Evolutionary conservation across 2,113 vertebrate species (phyloP), one percentile per base, ranked within the genome.

Genomic region (Synchiropus splendidus): DNA sequence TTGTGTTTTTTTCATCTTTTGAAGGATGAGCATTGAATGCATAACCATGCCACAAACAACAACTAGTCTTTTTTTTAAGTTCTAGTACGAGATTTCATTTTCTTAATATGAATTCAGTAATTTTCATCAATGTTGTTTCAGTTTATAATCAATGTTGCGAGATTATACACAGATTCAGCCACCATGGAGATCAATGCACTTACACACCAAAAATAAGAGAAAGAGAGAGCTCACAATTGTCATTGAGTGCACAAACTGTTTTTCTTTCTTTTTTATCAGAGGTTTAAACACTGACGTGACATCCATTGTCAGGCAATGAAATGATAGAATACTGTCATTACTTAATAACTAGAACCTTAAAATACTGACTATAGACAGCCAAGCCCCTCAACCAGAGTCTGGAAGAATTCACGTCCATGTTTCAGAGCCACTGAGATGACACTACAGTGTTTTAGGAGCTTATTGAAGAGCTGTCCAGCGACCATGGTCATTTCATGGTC

Each of bases 21-120:
- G 91, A 83, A 87, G 85, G 73, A 88, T 88, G 86, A 89, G 88
- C 90, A 92, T 70, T 86, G 86, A 89, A 92, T 90, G 90, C 90
- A 89, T 90, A 90, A 89, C 87, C 95, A 98, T 98, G 95, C 93
- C 89, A 97, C 91, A 88, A 87, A 83, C 86, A 93, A 92, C 86
- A 87, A 86, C 83, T 84, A 94, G 70, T 78, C 73, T 78, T 70
- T 67, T 37, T 44, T 51, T 52, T 56, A 32, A 91, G 61, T 27
- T 27, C 66, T 88, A 89, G 84, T 88, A 92, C 86, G 88, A 87
- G 85, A 88, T 86, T 85, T 70, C 32, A 67, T 70, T 70, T 79
- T 47, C 58, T 67, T 63, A 48, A 54, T 58, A 72, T 71, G 54
- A 69, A 60, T 72, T 67, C 53, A 67, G 70, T 81, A 55, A 4